Evolutionary conservation across 2,888 invertebrate species (phyloP), one percentile per base, ranked within the genome.

Genomic region (Dolichopus griseipennis): DNA sequence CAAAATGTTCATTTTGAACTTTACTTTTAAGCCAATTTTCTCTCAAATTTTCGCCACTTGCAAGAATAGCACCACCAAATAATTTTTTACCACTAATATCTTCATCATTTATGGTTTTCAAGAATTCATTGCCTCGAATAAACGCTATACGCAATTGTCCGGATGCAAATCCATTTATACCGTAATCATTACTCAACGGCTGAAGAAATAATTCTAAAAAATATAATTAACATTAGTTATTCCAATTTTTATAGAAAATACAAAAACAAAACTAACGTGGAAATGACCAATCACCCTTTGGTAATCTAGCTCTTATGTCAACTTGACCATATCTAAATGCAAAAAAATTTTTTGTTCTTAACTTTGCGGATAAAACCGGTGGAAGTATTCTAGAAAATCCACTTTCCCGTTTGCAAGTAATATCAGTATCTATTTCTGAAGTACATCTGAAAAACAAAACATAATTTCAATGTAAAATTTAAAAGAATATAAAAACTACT

Each of bases 251-350:
- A 20, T n/a, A 20, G n/a, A 20, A 20, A 20, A 66, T 67, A 61
- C 9, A 61, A 52, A 20, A 8, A 15, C 27, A 20, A 27, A 27
- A 74, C 75, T 82, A 82, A 91, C 92, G 84, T 70, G 92, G 92
- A 78, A 89, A 86, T 21, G 92, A 81, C 92, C 92, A 92, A 75
- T 91, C 89, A 8, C 92, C 92, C 70, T 83, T 83, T 0, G 92
- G 91, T 43, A 92, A 75, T 77, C 89, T 90, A 0, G 92, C 92
- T 61, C 86, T 83, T 1, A 92, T 82, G 73, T 88, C 85, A 22
- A 92, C 82, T 66, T 82, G 85, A 8, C 92, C 92, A 75, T 89
- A 91, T 18, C 84, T 84, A 74, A 92, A 91, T 10, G 84, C 84
- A 73, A 91, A 89, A 0, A 80, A 80, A 37, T 85, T 79, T 73